A percentile compares a stretch with the other conserved stretches of the same genome.
Evolutionary conservation across 1,140 invertebrate genomes (phyloP).

Genomic region (Latrodectus geometricus): DNA sequence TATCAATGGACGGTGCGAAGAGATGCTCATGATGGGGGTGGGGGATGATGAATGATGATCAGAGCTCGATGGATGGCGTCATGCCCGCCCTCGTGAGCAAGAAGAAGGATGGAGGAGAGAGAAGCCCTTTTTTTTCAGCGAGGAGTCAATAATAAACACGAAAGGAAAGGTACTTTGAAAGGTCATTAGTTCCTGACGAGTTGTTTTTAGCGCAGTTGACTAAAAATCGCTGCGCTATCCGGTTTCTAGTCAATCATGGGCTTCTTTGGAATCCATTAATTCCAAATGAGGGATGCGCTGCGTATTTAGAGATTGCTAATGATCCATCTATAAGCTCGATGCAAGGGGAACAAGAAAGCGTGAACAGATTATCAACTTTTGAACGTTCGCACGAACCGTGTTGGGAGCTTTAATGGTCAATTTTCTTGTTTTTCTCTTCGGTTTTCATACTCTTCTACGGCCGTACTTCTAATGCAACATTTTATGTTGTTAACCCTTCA

Average conservation of each 20-base stretch:
- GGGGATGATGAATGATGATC: conserved; percentile 13
- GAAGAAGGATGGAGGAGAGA: background rate
- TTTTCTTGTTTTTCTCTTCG: too few species aligned
- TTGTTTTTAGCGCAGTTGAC: background rate
- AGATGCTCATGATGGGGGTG: background rate
- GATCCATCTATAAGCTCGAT: background rate
- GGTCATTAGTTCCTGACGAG: conserved; percentile 38
- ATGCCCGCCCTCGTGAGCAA: conserved; percentile 3
- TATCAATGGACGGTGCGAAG: background rate
- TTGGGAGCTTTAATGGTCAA: too few species aligned
- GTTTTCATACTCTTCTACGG: too few species aligned
- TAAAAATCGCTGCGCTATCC: background rate
- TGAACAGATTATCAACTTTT: too few species aligned
- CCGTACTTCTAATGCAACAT: too few species aligned
- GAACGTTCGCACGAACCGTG: too few species aligned
- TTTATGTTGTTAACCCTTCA: too few species aligned
- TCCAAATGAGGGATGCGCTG: background rate
- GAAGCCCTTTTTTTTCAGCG: background rate
- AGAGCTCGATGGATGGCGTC: conserved; percentile 2
- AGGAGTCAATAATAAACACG: conserved; percentile 23
- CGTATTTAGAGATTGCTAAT: background rate
- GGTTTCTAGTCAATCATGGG: conserved; percentile 12
- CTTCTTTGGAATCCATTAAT: background rate
- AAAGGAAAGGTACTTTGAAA: conserved; percentile 11
- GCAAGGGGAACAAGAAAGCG: too few species aligned